Evolutionary conservation across 2,797 vertebrate genomes (phyloP).

Genomic region (Coregonus ussuriensis): DNA sequence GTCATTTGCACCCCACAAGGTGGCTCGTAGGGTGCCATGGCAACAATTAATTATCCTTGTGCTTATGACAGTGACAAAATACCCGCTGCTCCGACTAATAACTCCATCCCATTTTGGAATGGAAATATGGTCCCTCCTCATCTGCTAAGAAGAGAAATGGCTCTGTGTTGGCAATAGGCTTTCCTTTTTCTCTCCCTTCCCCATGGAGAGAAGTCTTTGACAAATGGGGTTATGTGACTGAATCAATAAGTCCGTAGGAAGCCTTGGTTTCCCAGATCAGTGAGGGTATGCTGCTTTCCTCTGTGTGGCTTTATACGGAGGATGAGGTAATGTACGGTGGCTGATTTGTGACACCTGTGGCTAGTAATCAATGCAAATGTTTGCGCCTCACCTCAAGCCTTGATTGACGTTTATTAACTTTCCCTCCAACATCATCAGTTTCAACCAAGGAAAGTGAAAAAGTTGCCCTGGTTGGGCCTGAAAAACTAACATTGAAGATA

Average conservation of each 20-base stretch:
- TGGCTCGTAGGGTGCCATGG: conserved; percentile 69
- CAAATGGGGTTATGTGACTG: conserved; percentile 67
- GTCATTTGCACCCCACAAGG: conserved; percentile 81
- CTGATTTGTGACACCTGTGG: conserved; percentile 36
- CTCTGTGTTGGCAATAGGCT: conserved; percentile 43
- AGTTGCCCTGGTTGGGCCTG: conserved; percentile 22
- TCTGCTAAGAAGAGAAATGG: conserved; percentile 66
- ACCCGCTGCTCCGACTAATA: conserved; percentile 71
- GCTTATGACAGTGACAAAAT: conserved; percentile 85
- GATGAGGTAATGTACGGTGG: conserved; percentile 36
- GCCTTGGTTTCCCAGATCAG: conserved; percentile 48
- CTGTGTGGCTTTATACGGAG: conserved; percentile 26
- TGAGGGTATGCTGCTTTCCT: conserved; percentile 20
- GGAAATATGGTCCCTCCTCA: conserved; percentile 70
- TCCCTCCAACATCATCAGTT: conserved; percentile 35
- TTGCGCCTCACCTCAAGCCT: conserved; percentile 31
- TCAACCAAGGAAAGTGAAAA: not conserved
- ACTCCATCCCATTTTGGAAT: conserved; percentile 77
- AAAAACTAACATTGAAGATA: conserved; percentile 45
- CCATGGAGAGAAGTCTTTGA: conserved; percentile 55
- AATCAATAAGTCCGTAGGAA: conserved; percentile 65
- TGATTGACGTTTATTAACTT: conserved; percentile 59
- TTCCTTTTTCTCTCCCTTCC: conserved; percentile 45
- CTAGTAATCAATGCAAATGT: conserved; percentile 47
- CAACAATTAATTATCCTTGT: conserved; percentile 83